A percentile compares a stretch with the other conserved stretches of the same genome.
These are phyloP conservation scores for Paraplagusia blochii DNA, from an alignment of 2,113 vertebrate genomes.

Conservation along the genomic window DNA sequence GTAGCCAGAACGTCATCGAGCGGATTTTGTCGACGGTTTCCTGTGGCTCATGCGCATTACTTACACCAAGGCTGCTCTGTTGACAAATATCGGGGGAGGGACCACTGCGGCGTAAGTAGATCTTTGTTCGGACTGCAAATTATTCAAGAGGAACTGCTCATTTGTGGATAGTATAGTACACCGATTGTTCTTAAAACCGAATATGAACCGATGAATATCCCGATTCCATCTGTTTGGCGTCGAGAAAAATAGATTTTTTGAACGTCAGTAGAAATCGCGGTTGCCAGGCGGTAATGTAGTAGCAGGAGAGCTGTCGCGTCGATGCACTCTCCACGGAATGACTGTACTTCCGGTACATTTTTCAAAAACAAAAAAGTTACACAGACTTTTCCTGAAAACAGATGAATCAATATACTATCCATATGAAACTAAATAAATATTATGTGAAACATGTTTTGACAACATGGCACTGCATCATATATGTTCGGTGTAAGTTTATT, in stretches of 20 bases:
- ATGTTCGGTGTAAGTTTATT: background rate
- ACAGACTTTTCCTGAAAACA: background rate
- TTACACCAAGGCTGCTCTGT: conserved; percentile 22
- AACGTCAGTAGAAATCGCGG: conserved; percentile 64
- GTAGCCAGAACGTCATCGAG: background rate
- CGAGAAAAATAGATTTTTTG: background rate
- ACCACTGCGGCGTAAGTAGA: conserved; percentile 61
- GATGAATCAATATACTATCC: too few relatives aligned
- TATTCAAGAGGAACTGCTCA: background rate
- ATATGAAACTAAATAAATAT: too few relatives aligned
- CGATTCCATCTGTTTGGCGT: background rate
- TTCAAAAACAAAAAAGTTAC: background rate
- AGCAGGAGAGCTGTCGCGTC: conserved; percentile 4
- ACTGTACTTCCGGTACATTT: background rate
- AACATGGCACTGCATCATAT: background rate
- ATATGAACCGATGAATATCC: fast-evolving
- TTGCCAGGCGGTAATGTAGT: conserved; percentile 34
- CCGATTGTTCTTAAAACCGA: fast-evolving
- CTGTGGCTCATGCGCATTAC: conserved; percentile 48
- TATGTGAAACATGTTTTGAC: too few relatives aligned
- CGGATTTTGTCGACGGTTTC: background rate
- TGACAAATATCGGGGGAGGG: conserved; percentile 67
- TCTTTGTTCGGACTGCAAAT: conserved; percentile 48
- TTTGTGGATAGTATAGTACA: fast-evolving
- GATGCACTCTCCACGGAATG: background rate